A percentile compares a stretch with the other conserved stretches of the same genome.
These are phyloP conservation scores for Hypomecis atomaria DNA, from an alignment of 2,888 invertebrate genomes.

Conservation along the genomic window DNA sequence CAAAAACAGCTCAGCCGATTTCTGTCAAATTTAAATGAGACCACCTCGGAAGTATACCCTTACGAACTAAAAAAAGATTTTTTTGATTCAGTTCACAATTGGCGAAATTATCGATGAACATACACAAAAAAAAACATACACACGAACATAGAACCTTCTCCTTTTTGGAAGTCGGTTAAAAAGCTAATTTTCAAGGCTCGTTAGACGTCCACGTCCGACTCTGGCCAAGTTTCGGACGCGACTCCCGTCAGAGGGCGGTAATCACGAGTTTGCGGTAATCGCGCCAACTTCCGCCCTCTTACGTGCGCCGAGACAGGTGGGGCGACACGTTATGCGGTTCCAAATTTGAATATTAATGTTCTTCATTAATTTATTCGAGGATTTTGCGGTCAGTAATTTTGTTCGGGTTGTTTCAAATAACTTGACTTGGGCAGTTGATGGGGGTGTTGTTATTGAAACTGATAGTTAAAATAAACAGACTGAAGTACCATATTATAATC, in stretches of 20 bases:
- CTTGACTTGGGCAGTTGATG: conserved; percentile 2
- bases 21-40: too few species aligned
- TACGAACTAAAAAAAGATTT: too few species aligned
- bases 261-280: conserved; percentile 54
- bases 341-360: conserved; percentile 50
- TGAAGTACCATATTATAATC: too few species aligned
- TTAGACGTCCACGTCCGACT: conserved; percentile 52
- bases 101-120: too few species aligned
- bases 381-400: conserved; percentile 26
- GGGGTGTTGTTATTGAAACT: not conserved
- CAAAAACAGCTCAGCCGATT: too few species aligned
- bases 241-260: conserved; percentile 41
- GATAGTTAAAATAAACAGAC: not conserved
- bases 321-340: conserved; percentile 49
- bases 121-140: too few species aligned
- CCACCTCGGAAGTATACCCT: too few species aligned
- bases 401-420: conserved; percentile 16
- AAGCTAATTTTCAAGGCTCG: conserved; percentile 53
- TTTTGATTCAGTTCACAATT: too few species aligned
- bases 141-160: too few species aligned
- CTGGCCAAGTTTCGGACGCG: conserved; percentile 52
- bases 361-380: conserved; percentile 41
- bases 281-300: conserved; percentile 52
- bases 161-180: too few species aligned
- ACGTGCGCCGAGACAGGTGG: conserved; percentile 60